A percentile compares a stretch with the other conserved stretches of the same genome.
phyloP scores from a whole-genome alignment of 2,113 vertebrate genomes.

The Pseudorasbora parva region DNA sequence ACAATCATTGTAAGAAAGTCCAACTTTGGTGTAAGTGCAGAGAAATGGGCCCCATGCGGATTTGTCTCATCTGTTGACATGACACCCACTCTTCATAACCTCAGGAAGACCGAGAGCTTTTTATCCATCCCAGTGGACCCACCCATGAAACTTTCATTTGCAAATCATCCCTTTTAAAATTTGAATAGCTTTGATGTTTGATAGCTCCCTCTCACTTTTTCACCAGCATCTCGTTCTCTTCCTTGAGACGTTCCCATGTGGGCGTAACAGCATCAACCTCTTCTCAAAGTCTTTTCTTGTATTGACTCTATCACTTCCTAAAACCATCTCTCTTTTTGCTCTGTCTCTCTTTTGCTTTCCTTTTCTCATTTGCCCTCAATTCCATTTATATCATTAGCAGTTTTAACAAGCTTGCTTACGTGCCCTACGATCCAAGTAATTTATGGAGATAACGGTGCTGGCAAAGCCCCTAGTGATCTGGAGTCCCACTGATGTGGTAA shows the following conservation, averaged over 20 bases:
- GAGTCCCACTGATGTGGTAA: slow-evolving; percentile 55
- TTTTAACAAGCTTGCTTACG: slow-evolving; percentile 76
- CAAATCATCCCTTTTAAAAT: slow-evolving; percentile 50
- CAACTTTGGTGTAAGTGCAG: background rate
- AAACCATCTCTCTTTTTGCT: slow-evolving; percentile 53
- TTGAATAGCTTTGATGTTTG: slow-evolving; percentile 78
- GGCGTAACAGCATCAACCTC: slow-evolving; percentile 65
- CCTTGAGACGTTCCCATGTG: slow-evolving; percentile 69
- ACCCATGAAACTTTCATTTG: slow-evolving; percentile 48
- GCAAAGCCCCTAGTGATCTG: slow-evolving; percentile 61
- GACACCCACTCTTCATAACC: slow-evolving; percentile 43
- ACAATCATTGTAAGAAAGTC: background rate
- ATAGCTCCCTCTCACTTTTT: slow-evolving; percentile 54
- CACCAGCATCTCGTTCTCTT: slow-evolving; percentile 76
- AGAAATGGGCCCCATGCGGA: background rate
- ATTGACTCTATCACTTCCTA: slow-evolving; percentile 45
- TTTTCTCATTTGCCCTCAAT: slow-evolving; percentile 26
- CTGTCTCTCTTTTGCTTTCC: slow-evolving; percentile 34
- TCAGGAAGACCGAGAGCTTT: slow-evolving; percentile 41
- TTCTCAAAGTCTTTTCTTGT: slow-evolving; percentile 44
- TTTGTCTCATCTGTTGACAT: slow-evolving; percentile 49
- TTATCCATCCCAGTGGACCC: slow-evolving; percentile 29
- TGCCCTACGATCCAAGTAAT: slow-evolving; percentile 72
- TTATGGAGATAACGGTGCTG: slow-evolving; percentile 74
- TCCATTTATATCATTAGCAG: slow-evolving; percentile 70